A percentile compares a stretch with the other conserved stretches of the same genome.
These are phyloP conservation scores for Platygyra sinensis DNA, from an alignment of 64 coral and sea anemone species.

Conservation along the genomic window DNA sequence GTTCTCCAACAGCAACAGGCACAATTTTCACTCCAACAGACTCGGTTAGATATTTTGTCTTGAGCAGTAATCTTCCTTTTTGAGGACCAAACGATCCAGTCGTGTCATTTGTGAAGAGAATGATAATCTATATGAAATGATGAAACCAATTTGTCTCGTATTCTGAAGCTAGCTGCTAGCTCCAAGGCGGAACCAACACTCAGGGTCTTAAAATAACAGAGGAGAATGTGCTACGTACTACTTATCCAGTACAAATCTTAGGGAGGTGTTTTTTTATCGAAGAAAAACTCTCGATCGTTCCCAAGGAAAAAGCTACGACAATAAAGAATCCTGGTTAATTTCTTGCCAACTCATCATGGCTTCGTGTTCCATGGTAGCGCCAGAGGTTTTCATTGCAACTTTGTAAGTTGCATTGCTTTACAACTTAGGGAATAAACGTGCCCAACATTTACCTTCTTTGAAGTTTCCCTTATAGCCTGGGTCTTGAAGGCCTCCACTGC, in stretches of 20 bases:
- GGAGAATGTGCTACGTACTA: too few relatives aligned
- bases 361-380: too few relatives aligned
- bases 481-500: constrained; percentile 1
- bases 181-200: too few relatives aligned
- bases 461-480: neutral
- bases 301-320: too few relatives aligned
- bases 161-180: neutral
- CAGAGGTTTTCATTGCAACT: too few relatives aligned
- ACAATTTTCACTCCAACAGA: constrained; percentile 11
- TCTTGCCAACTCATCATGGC: too few relatives aligned
- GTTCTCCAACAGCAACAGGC: constrained; percentile 12
- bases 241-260: too few relatives aligned
- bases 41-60: neutral
- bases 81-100: constrained; percentile 37
- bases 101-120: constrained; percentile 18
- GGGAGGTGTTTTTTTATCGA: too few relatives aligned
- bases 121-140: neutral
- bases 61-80: neutral
- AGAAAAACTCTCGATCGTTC: too few relatives aligned
- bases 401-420: too few relatives aligned
- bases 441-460: constrained; percentile 8
- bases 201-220: too few relatives aligned
- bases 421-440: neutral
- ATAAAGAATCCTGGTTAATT: too few relatives aligned
- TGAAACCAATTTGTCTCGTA: neutral